These are phyloP conservation scores for Catamblyrhynchus diadema DNA, from an alignment of 2,797 vertebrate species.

Conservation along the genomic window DNA sequence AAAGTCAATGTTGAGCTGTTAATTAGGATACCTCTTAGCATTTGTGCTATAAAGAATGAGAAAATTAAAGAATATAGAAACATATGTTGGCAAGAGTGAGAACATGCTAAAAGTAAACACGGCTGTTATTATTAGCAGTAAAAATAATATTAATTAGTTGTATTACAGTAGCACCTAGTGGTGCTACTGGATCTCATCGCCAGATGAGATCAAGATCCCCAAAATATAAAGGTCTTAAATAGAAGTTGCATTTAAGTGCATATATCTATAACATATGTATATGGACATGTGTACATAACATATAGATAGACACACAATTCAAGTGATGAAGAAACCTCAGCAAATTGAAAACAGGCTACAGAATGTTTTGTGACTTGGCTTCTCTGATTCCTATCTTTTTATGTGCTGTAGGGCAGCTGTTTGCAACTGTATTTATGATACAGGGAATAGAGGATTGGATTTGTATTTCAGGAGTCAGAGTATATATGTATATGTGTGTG, in stretches of 20 bases:
- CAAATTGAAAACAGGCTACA: not conserved
- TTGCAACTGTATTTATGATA: not conserved
- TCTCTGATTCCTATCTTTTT: not conserved
- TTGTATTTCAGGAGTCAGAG: not conserved
- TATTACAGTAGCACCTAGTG: constrained; percentile 71
- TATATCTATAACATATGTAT: accelerated
- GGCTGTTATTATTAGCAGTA: constrained; percentile 19
- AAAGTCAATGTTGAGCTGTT: constrained; percentile 28
- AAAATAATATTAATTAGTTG: constrained; percentile 67
- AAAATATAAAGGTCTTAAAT: not conserved
- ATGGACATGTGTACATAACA: accelerated
- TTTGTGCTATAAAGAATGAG: not conserved
- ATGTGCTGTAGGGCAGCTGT: not conserved
- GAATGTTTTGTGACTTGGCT: not conserved
- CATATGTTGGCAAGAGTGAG: not conserved
- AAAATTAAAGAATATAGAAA: constrained; percentile 23
- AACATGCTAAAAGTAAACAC: constrained; percentile 28
- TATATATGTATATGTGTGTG: accelerated
- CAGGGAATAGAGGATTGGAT: not conserved
- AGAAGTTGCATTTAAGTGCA: not conserved
- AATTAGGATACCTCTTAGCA: constrained; percentile 35
- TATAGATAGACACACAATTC: not conserved
- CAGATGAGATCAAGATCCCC: not conserved
- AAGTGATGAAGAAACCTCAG: not conserved
- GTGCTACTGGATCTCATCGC: constrained; percentile 40